Evolutionary conservation across 1,140 invertebrate species (phyloP), one percentile per base, ranked within the genome.

Genomic region (Euura saliciscinereae): DNA sequence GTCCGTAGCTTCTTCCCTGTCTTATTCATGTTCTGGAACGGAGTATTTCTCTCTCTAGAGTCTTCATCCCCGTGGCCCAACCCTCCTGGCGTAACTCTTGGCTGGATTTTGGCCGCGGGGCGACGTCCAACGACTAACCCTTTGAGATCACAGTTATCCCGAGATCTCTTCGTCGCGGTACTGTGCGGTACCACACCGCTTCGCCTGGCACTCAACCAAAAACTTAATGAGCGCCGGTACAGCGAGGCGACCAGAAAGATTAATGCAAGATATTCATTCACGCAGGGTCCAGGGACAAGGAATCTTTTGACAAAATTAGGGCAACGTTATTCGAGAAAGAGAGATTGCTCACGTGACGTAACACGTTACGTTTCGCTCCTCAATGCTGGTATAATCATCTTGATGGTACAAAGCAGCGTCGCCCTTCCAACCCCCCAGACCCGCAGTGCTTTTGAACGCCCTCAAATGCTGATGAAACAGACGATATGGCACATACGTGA

Each of bases 151-250:
- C 72, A 74, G 73, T 83, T 82, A 84, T 80, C 78, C 78, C 43
- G 78, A 80, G 78, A 82, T 83, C 78, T 80, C 51, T 70, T 46
- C 68, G 66, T 70, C 43, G 71, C 71, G 74, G 72, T 75, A 28
- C 28, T 28, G 28, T 28, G 28, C 28, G 28, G 28, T 28, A 28
- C 28, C 28, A 28, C 28, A 28, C 28, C 28, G 28, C 28, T 75
- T 51, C 71, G 72, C 72, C 77, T 85, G 82, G 79, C 83, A 84
- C 74, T 78, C 75, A 78, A 84, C 81, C 80, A 84, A 83, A 82
- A 83, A 81, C 74, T 80, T 83, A 83, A 83, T 81, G 80, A 83
- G 78, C 76, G 71, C 66, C 74, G 74, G 44, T 45, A 44, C 74
- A 7, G 43, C 10, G 66, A 43, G 46, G 2, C 67, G 64, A n/a